phyloP scores from a whole-genome alignment of 1,140 invertebrate genomes.

The Luehdorfia chinensis region DNA sequence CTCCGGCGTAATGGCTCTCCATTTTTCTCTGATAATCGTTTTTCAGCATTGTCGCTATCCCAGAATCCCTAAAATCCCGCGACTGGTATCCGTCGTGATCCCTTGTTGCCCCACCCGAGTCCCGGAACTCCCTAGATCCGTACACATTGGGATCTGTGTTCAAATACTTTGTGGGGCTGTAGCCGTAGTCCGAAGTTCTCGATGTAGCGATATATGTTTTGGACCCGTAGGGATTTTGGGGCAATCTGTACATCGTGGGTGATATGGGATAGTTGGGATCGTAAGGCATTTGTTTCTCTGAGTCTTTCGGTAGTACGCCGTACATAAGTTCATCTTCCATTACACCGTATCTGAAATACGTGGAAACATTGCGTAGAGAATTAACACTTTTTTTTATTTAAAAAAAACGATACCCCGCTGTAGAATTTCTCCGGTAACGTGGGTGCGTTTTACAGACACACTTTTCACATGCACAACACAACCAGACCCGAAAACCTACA shows the following conservation, averaged over 20 bases:
- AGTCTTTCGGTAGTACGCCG: slow-evolving; percentile 55
- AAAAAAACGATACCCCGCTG: too few relatives aligned
- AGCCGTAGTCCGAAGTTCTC: slow-evolving; percentile 68
- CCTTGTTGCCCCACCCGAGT: slow-evolving; percentile 46
- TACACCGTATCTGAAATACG: slow-evolving; percentile 60
- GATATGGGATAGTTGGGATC: slow-evolving; percentile 70
- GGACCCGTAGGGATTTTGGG: slow-evolving; percentile 66
- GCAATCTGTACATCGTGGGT: slow-evolving; percentile 62
- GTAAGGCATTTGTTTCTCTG: slow-evolving; percentile 71
- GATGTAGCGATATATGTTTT: slow-evolving; percentile 64
- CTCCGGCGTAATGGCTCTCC: slow-evolving; percentile 70
- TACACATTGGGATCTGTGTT: slow-evolving; percentile 61
- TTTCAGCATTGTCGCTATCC: slow-evolving; percentile 70
- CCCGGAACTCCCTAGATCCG: slow-evolving; percentile 59
- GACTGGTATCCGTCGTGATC: slow-evolving; percentile 77
- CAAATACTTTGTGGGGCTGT: slow-evolving; percentile 70
- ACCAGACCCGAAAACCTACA: too few relatives aligned
- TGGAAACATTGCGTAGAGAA: neutral
- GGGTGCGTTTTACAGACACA: too few relatives aligned
- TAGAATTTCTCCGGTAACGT: too few relatives aligned
- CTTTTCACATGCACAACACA: too few relatives aligned
- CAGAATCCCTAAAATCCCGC: slow-evolving; percentile 79
- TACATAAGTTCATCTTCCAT: slow-evolving; percentile 74
- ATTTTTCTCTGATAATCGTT: slow-evolving; percentile 75
- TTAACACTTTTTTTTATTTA: neutral